phyloP scores from a whole-genome alignment of 2,113 vertebrate genomes.

The Calidris pugnax region DNA sequence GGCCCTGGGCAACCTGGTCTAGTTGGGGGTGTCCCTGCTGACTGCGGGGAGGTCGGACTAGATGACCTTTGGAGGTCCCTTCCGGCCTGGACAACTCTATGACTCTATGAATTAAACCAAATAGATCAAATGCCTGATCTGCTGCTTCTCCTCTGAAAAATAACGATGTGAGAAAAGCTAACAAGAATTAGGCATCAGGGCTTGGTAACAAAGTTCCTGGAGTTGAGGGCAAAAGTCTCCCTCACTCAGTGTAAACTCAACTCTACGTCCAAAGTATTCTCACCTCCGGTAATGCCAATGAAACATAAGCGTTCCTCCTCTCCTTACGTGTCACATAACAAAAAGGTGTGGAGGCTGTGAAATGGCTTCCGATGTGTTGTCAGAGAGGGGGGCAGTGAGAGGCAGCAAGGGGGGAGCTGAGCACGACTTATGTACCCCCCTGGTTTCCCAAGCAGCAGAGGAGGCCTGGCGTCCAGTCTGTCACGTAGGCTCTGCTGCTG shows the following conservation, averaged over 20 bases:
- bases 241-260: neutral
- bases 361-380: neutral
- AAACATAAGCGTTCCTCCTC: neutral
- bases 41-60: too few species aligned
- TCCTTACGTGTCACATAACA: neutral
- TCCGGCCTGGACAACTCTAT: too few species aligned
- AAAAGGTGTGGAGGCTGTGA: neutral
- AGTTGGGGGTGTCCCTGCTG: too few species aligned
- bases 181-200: neutral
- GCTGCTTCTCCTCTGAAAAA: neutral
- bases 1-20: too few species aligned
- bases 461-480: neutral
- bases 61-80: too few species aligned
- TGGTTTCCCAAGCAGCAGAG: neutral
- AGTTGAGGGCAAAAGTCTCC: neutral
- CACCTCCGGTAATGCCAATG: neutral
- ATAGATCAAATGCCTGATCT: neutral
- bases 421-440: accelerated
- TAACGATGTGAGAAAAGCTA: neutral
- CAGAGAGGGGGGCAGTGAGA: neutral
- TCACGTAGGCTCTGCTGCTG: neutral
- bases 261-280: neutral
- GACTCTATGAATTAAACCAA: slow-evolving; percentile 38
- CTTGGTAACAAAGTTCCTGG: neutral
- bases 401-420: neutral